Conservation (phyloP, 2,113 vertebrate genomes). For the Sinosuthora webbiana region DNA sequence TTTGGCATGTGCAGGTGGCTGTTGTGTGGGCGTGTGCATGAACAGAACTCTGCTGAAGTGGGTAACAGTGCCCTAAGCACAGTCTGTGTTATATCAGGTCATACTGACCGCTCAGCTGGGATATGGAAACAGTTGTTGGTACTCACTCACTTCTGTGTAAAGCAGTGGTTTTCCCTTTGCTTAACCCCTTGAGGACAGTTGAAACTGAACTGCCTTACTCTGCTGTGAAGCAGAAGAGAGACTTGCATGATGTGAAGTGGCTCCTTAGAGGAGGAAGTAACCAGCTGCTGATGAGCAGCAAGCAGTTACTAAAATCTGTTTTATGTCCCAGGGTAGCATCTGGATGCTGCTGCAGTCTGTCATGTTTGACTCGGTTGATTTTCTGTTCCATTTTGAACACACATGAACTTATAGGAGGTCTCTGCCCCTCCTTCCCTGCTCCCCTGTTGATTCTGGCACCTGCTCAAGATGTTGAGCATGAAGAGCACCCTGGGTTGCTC, state of each 20-base stretch:
- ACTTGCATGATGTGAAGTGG: not conserved
- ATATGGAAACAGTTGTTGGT: not conserved
- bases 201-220: not conserved
- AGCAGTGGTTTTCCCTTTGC: not conserved
- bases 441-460: not conserved
- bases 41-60: not conserved
- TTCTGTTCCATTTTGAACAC: not conserved
- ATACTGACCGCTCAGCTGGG: not conserved
- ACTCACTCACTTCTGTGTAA: not conserved
- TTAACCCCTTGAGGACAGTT: not conserved
- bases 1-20: not conserved
- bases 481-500: not conserved
- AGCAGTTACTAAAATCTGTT: not conserved
- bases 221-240: not conserved
- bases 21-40: not conserved
- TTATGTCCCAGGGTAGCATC: not conserved
- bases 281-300: not conserved
- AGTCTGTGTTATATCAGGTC: not conserved
- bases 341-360: not conserved
- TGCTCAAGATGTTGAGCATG: not conserved
- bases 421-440: not conserved
- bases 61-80: not conserved
- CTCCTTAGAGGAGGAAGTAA: not conserved
- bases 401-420: accelerated
- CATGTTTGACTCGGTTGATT: not conserved